Percentiles rank a stretch among this genome's conserved stretches.
Conservation (phyloP, 2,113 vertebrate species). For the Sorex araneus region DNA sequence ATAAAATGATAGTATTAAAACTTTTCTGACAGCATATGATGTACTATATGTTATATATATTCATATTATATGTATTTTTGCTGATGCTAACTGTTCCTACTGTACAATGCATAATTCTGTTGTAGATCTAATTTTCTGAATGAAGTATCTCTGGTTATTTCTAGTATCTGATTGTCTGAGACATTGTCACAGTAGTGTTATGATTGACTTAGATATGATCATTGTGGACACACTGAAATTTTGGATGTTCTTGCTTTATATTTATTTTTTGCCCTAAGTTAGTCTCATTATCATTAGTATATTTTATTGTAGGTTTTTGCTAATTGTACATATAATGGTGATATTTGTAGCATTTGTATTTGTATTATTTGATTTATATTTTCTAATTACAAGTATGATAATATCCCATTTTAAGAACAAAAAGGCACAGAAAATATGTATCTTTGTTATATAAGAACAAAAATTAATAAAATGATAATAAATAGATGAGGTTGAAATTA, state of each 20-base stretch:
- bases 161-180: not conserved
- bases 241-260: not conserved
- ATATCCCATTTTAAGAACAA: not conserved
- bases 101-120: not conserved
- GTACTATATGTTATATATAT: not conserved
- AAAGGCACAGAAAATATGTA: not conserved
- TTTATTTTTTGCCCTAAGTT: not conserved
- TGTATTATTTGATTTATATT: conserved; percentile 30
- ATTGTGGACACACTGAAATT: too few relatives aligned
- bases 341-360: not conserved
- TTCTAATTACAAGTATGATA: not conserved
- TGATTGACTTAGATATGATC: too few relatives aligned
- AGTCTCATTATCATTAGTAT: not conserved
- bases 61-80: too few relatives aligned
- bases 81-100: not conserved
- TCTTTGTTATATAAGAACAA: not conserved
- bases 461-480: not conserved
- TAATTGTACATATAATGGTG: not conserved
- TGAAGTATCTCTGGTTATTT: not conserved
- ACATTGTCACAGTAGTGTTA: not conserved
- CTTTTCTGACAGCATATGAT: not conserved
- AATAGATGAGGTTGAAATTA: not conserved
- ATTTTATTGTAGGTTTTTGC: conserved; percentile 12
- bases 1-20: not conserved
- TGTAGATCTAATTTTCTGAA: not conserved